Conservation (phyloP, 2,797 vertebrate genomes). For the Falco naumanni region DNA sequence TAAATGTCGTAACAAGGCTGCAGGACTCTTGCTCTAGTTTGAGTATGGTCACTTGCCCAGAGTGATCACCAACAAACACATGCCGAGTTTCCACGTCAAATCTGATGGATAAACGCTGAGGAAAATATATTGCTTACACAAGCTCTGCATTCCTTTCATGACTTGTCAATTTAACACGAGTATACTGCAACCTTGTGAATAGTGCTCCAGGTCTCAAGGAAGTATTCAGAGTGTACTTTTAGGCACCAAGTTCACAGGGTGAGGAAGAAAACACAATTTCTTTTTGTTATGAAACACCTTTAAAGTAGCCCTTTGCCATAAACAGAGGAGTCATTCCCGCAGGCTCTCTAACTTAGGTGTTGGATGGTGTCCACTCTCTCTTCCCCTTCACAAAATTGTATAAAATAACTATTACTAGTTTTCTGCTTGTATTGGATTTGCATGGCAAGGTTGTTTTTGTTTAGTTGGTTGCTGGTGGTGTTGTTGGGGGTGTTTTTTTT, state of each 20-base stretch:
- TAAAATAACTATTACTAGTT: neutral
- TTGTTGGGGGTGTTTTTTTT: no score
- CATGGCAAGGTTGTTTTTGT: neutral
- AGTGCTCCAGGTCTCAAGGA: neutral
- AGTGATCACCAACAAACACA: slow-evolving; percentile 95
- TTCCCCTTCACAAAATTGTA: neutral
- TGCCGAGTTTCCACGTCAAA: slow-evolving; percentile 98
- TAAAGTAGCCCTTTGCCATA: neutral
- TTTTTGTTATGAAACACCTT: neutral
- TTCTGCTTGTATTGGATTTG: neutral
- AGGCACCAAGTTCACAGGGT: neutral
- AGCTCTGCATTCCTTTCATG: neutral
- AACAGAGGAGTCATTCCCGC: neutral
- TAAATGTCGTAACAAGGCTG: slow-evolving; percentile 94
- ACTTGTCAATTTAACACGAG: neutral
- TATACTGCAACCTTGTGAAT: neutral
- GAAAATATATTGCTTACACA: slow-evolving; percentile 10
- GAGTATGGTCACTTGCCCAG: slow-evolving; percentile 97
- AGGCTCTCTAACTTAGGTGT: neutral
- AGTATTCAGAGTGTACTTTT: neutral
- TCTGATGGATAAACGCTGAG: slow-evolving; percentile 80
- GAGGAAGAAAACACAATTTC: neutral
- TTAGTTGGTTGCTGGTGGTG: no score
- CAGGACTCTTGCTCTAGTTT: slow-evolving; percentile 97
- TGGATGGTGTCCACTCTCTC: neutral